Evolutionary conservation across 2,888 invertebrate species (phyloP), one percentile per base, ranked within the genome.

Genomic region (Erebia aethiops): DNA sequence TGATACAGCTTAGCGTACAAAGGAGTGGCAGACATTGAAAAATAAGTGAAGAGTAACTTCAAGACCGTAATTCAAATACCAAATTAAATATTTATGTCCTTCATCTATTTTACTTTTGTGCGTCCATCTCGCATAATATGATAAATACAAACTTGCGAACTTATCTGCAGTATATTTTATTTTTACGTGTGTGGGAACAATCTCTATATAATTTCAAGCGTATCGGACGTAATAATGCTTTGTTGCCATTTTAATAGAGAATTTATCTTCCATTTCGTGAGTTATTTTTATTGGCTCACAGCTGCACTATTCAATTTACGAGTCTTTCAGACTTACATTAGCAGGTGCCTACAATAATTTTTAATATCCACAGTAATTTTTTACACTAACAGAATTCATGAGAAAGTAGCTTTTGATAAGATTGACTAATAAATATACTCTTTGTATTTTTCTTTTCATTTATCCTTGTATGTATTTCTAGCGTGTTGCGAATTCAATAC

Each of bases 1-100:
- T 77, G 78, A 75, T 65, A 74, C 77, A 78, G 77, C 78, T 80
- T 78, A 80, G 80, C 77, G 73, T 78, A 77, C 77, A 79, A 78
- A 76, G 75, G 80, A 82, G 74, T 80, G 83, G 83, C 79, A 82
- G 88, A 88, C 87, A 81, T 86, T 87, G 86, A 87, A 86, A 88
- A 87, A 89, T 86, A 86, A 82, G 82, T 80, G 82, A 84, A 78
- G 81, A 81, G 79, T 77, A 79, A 81, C 81, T 79, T 81, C 79
- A 77, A 80, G 81, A 78, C 78, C 78, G 78, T 84, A 83, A 84
- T 83, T 87, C 83, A 85, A 86, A 86, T 83, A 80, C 78, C 65
- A 77, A 79, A 81, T 81, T 87, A 86, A 87, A 88, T 88, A 87
- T 88, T 85, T 84, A 88, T 88, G 81, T 76, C 75, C 76, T 67